Conservation (phyloP, 2,888 invertebrate species). For the Aradus depressus region DNA sequence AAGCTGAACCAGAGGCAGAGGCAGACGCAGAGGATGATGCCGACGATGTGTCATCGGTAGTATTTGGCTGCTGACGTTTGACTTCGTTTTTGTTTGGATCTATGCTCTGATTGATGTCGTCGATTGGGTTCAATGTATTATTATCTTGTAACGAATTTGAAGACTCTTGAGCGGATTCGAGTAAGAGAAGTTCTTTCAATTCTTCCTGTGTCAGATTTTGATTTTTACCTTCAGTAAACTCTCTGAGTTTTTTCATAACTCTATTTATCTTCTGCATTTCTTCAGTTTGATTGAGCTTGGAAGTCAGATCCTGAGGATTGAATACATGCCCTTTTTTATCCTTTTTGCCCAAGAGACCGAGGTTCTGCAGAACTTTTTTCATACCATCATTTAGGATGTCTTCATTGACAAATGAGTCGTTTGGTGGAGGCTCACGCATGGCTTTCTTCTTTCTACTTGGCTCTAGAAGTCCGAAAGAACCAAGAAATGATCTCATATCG, state of each 20-base stretch:
- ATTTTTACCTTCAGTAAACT: conserved; percentile 27
- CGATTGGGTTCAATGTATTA: conserved; percentile 10
- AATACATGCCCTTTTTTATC: conserved; percentile 23
- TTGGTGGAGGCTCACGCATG: background rate
- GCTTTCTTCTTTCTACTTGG: conserved; percentile 7
- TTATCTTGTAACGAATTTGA: conserved; percentile 12
- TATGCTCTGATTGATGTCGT: conserved; percentile 29
- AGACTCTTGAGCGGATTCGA: conserved; percentile 9
- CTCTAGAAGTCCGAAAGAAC: conserved; percentile 38
- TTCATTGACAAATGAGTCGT: conserved; percentile 8
- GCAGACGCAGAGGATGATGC: conserved; percentile 20
- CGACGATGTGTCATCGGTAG: conserved; percentile 15
- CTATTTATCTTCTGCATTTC: conserved; percentile 39
- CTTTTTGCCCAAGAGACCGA: conserved; percentile 35
- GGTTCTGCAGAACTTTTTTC: conserved; percentile 37
- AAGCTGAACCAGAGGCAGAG: conserved; percentile 12
- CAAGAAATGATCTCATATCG: conserved; percentile 40
- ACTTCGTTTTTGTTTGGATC: conserved; percentile 41
- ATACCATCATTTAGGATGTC: conserved; percentile 35
- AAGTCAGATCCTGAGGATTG: conserved; percentile 17
- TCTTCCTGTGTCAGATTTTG: conserved; percentile 9
- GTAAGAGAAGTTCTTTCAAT: conserved; percentile 6
- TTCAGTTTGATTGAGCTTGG: conserved; percentile 35
- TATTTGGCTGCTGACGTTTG: conserved; percentile 38
- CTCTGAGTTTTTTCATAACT: conserved; percentile 35